Evolutionary conservation across 2,797 vertebrate genomes (phyloP).

Genomic region (Helostoma temminkii): DNA sequence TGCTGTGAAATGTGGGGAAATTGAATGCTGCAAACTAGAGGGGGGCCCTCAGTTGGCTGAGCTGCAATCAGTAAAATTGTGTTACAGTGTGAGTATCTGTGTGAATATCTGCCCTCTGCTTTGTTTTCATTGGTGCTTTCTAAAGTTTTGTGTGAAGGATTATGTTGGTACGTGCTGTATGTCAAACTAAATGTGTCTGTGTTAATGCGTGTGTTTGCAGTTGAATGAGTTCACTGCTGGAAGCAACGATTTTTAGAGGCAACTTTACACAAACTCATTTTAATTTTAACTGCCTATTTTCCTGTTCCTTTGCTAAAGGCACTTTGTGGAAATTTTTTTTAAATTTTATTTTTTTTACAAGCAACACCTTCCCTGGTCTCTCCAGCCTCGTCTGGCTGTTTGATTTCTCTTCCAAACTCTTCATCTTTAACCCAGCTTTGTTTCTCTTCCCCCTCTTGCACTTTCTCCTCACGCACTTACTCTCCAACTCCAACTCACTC

Average conservation of each 20-base stretch:
- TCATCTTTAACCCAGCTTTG: constrained; percentile 27
- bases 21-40: constrained; percentile 30
- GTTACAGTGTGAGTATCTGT: constrained; percentile 7
- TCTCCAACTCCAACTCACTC: constrained; percentile 24
- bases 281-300: constrained; percentile 65
- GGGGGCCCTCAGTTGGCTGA: constrained; percentile 27
- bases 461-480: constrained; percentile 22
- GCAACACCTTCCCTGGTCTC: constrained; percentile 74
- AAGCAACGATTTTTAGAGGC: constrained; percentile 36
- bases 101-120: background rate
- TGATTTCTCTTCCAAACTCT: constrained; percentile 30
- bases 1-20: constrained; percentile 52
- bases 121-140: background rate
- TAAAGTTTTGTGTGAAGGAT: background rate
- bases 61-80: constrained; percentile 33
- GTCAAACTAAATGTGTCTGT: constrained; percentile 8
- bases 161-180: background rate
- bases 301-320: constrained; percentile 56
- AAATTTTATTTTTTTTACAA: constrained; percentile 27
- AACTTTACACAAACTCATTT: constrained; percentile 60
- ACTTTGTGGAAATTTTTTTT: constrained; percentile 49
- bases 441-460: constrained; percentile 7
- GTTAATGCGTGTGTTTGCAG: constrained; percentile 19
- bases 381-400: constrained; percentile 39
- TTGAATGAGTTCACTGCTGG: constrained; percentile 53